Evolutionary conservation across 2,888 invertebrate species (phyloP), one percentile per base, ranked within the genome.

Genomic region (Cinara cedri): DNA sequence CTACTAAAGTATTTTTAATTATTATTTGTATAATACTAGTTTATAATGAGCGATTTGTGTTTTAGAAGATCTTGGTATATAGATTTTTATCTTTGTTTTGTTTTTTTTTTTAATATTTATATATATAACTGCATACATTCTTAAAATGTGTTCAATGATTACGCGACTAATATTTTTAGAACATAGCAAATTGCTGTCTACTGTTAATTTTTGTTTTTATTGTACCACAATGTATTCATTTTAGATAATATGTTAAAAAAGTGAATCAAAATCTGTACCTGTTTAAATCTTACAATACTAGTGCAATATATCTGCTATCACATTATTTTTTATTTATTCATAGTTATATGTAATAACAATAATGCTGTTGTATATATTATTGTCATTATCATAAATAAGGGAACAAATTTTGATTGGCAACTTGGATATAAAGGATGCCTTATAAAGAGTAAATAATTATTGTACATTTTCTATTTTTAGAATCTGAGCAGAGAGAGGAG

Each of bases 211-310:
- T 78, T 60, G 66, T 70, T 78, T 78, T 62, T 70, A 49, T 63
- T 51, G 60, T 78, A 62, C 60, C 44, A 70, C 57, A 62, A 46
- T 78, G 49, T 57, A 42, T 68, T 78, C 34, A 70, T 78, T 60
- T 55, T 71, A 70, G 21, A 51, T 78, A 60, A 44, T 76, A 24
- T 62, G 46, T 70, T 70, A 49, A 66, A 70, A 46, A 78, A 75
- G n/a, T 10, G 51, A 68, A 78, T 78, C 78, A 78, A 78, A 57
- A 65, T 51, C 34, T 78, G 70, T 78, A 78, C 70, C 70, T 78
- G 78, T 78, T 70, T 70, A 70, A 60, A 78, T 60, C 60, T 70
- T 78, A 75, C 21, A 49, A 55, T 49, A 78, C 42, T 78, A 68
- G 68, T 78, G 78, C 78, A 78, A 70, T 70, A 70, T 60, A 75